These are phyloP conservation scores for Ectemnius continuus DNA, from an alignment of 2,888 invertebrate genomes.

Conservation along the genomic window DNA sequence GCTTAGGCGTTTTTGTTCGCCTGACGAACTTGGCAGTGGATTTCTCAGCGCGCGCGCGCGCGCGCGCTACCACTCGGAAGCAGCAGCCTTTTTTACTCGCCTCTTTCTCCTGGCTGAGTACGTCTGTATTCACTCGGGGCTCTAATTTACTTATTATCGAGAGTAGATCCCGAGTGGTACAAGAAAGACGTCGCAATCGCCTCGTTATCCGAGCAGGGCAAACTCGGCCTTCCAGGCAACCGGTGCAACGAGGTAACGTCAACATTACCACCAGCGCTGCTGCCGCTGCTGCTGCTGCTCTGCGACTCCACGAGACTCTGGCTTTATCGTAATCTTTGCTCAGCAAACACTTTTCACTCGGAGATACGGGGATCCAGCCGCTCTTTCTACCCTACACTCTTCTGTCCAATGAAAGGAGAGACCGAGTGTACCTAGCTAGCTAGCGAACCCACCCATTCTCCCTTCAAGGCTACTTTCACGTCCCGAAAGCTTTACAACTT, in stretches of 20 bases:
- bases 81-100: too few species aligned
- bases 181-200: conserved; percentile 27
- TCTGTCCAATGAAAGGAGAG: conserved; percentile 33
- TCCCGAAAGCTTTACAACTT: too few species aligned
- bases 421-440: conserved; percentile 11
- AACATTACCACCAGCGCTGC: conserved; percentile 32
- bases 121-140: background rate
- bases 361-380: conserved; percentile 34
- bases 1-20: too few species aligned
- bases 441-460: too few species aligned
- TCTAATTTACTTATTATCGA: conserved; percentile 35
- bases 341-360: conserved; percentile 48
- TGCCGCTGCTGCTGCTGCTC: too few species aligned
- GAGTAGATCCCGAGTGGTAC: background rate
- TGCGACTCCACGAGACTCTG: conserved; percentile 9
- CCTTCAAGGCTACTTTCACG: too few species aligned
- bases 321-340: conserved; percentile 53
- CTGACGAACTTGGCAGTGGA: too few species aligned
- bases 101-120: background rate
- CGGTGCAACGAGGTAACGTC: conserved; percentile 49
- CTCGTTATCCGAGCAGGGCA: conserved; percentile 42
- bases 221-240: conserved; percentile 20
- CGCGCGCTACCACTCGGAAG: too few species aligned
- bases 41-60: too few species aligned
- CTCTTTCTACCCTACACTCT: background rate